Conservation (phyloP, 2,113 vertebrate genomes). For the Triplophysa tibetana region DNA sequence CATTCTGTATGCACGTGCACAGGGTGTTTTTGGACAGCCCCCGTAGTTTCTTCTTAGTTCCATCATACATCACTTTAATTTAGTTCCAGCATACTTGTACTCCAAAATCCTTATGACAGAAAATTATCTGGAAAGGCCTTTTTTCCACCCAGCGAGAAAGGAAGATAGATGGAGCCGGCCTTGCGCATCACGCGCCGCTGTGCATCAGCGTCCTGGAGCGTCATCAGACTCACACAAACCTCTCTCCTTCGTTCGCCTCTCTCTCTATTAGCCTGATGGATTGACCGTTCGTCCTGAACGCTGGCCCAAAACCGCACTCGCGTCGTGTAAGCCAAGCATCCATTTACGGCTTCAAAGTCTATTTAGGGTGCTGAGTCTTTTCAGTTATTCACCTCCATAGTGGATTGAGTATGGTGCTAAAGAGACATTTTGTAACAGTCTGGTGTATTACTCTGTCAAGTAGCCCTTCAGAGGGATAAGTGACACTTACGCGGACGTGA, state of each 20-base stretch:
- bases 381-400: constrained; percentile 28
- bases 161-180: constrained; percentile 48
- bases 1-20: not conserved
- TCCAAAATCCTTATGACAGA: constrained; percentile 41
- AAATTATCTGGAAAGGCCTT: constrained; percentile 43
- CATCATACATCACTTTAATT: constrained; percentile 32
- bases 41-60: constrained; percentile 17
- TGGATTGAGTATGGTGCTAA: constrained; percentile 31
- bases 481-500: constrained; percentile 15
- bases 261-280: constrained; percentile 52
- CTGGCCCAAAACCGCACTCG: constrained; percentile 32
- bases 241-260: constrained; percentile 38
- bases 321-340: constrained; percentile 27
- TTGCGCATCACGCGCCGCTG: constrained; percentile 30
- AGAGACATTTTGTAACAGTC: constrained; percentile 30
- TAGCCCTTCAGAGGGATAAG: constrained; percentile 25
- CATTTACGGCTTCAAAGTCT: constrained; percentile 27
- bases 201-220: constrained; percentile 45
- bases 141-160: constrained; percentile 2
- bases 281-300: constrained; percentile 48
- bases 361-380: constrained; percentile 10
- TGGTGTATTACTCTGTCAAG: constrained; percentile 10
- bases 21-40: constrained; percentile 8
- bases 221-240: constrained; percentile 28
- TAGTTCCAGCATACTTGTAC: constrained; percentile 5